Evolutionary conservation across 2,888 invertebrate genomes (phyloP).

Genomic region (Chrysomela aeneicollis): DNA sequence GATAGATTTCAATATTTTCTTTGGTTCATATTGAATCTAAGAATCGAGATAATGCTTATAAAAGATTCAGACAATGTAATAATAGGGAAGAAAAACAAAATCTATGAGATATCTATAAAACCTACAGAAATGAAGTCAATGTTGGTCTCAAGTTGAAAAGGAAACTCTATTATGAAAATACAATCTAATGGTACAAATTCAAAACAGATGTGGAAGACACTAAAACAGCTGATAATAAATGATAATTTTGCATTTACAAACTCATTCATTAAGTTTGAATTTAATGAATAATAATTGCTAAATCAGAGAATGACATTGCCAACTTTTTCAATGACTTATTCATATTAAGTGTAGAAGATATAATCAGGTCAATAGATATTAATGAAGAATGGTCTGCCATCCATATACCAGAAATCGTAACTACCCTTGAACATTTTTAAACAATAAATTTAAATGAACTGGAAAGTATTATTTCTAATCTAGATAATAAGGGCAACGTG

Average conservation of each 20-base stretch:
- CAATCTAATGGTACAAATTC: slow-evolving; percentile 2
- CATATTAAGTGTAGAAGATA: slow-evolving; percentile 7
- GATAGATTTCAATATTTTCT: too few relatives aligned
- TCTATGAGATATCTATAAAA: not conserved
- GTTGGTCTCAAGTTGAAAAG: slow-evolving; percentile 3
- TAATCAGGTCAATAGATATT: not conserved
- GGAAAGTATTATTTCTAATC: slow-evolving; percentile 8
- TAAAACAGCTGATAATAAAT: slow-evolving; percentile 7
- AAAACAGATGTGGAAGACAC: slow-evolving; percentile 5
- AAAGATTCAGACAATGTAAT: not conserved
- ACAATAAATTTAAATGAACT: slow-evolving; percentile 1
- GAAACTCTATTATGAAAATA: slow-evolving; percentile 10
- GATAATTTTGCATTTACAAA: slow-evolving; percentile 8
- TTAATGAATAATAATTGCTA: slow-evolving; percentile 9
- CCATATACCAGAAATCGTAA: slow-evolving; percentile 2
- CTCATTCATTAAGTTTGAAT: slow-evolving; percentile 5
- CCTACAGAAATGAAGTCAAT: slow-evolving; percentile 9
- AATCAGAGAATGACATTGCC: slow-evolving; percentile 8
- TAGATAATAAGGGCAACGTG: slow-evolving; percentile 2
- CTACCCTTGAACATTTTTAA: slow-evolving; percentile 6
- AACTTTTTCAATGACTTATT: slow-evolving; percentile 2
- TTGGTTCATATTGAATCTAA: too few relatives aligned
- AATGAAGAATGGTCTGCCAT: slow-evolving; percentile 13
- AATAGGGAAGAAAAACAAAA: not conserved
- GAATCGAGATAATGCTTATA: too few relatives aligned